Evolutionary conservation across 35 echinoderm and acorn worm species (phyloP), one percentile per base, ranked within the genome.

Genomic region (Heliocidaris erythrogramma): DNA sequence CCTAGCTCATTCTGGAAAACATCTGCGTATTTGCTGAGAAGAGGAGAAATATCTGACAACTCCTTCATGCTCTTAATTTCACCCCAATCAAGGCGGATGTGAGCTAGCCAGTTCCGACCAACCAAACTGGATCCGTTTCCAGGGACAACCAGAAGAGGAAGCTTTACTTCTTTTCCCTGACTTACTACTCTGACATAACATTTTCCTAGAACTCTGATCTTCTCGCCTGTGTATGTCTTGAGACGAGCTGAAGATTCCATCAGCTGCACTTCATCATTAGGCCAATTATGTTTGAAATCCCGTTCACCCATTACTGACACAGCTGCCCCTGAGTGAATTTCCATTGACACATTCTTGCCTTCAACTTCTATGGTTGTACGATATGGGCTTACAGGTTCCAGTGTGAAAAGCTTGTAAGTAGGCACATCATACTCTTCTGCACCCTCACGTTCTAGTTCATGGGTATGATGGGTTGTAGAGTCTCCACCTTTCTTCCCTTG

Each of bases 1-100:
- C 94, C 94, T 47, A 95, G 16, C 2, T 88, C 94, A 24, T 95
- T 59, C 59, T 92, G 6, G 89, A 95, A 95, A 31, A 92, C 86
- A 14, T 69, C 12, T 2, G 4, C 86, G 13, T 88, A 88, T 88
- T 88, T 88, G 86, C n/a, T 30, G 24, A 88, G 86, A 4, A 88
- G 86, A 30, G 84, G 84, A 85, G 3, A 85, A n/a, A 85, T 5
- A 85, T 85, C 5, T 6, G 84, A 85, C 5, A 85, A 85, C 84
- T 85, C 84, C 84, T 85, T 85, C 84, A 85, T 88, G 86, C 21
- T 31, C n/a, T 88, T 88, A 30, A 88, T 88, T 32, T 4, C 86
- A n/a, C 86, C 30, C 86, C 86, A 88, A 88, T 88, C 30, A 31
- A 88, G 27, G 27, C 10, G 27, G 42, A 88, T 88, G 86, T 88